A percentile compares a stretch with the other conserved stretches of the same genome.
Conservation (phyloP, 1,140 invertebrate species). For the Calephelis nemesis region DNA sequence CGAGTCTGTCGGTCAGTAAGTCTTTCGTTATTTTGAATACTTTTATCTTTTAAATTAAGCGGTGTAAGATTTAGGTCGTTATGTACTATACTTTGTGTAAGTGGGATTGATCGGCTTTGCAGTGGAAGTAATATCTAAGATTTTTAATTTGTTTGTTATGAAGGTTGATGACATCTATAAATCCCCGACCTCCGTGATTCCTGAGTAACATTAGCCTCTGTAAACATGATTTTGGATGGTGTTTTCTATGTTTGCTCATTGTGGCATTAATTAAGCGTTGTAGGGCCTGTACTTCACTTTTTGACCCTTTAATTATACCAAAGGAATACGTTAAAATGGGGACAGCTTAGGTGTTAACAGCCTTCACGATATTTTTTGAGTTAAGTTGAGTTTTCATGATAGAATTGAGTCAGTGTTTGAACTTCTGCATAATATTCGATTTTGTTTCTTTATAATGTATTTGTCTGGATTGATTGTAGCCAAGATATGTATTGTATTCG, state of each 20-base stretch:
- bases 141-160: conserved; percentile 9
- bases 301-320: conserved; percentile 7
- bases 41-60: background rate
- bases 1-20: background rate
- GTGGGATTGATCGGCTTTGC: background rate
- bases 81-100: background rate
- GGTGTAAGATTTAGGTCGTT: background rate
- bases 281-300: too few relatives aligned
- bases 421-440: background rate
- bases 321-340: conserved; percentile 22
- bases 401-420: conserved; percentile 9
- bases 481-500: conserved; percentile 17
- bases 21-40: background rate
- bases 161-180: conserved; percentile 19
- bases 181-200: conserved; percentile 19
- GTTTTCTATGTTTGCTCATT: too few relatives aligned
- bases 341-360: conserved; percentile 21
- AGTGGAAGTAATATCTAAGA: conserved; percentile 22
- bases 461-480: conserved; percentile 15
- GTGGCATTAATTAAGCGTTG: too few relatives aligned
- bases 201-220: too few relatives aligned
- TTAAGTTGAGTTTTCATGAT: conserved; percentile 20
- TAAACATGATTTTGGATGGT: too few relatives aligned
- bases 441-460: conserved; percentile 15
- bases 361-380: conserved; percentile 16